Evolutionary conservation across 2,888 invertebrate species (phyloP).

Genomic region (Sturmia bella): DNA sequence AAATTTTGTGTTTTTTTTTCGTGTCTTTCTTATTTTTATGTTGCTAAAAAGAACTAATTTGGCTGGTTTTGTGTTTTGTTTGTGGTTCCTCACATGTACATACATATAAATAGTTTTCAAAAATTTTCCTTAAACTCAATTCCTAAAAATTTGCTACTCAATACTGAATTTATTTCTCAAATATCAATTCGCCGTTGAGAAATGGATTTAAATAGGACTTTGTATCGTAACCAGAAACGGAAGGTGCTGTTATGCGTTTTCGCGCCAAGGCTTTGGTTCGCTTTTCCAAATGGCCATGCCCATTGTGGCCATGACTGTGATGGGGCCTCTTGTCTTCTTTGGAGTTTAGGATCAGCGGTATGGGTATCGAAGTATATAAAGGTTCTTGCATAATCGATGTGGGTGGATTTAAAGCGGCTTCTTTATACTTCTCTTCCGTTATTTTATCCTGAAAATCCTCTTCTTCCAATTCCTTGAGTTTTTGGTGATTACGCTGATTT

Average conservation of each 20-base stretch:
- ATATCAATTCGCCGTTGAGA: slow-evolving; percentile 78
- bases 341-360: slow-evolving; percentile 78
- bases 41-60: slow-evolving; percentile 68
- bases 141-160: slow-evolving; percentile 22
- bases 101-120: slow-evolving; percentile 32
- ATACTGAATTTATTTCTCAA: slow-evolving; percentile 75
- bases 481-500: slow-evolving; percentile 68
- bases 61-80: slow-evolving; percentile 53
- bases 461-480: slow-evolving; percentile 58
- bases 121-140: slow-evolving; percentile 46
- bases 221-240: slow-evolving; percentile 76
- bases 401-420: slow-evolving; percentile 76
- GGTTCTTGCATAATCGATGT: slow-evolving; percentile 74
- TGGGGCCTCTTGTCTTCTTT: slow-evolving; percentile 77
- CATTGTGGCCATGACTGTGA: slow-evolving; percentile 57
- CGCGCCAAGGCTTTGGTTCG: slow-evolving; percentile 73
- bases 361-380: slow-evolving; percentile 78
- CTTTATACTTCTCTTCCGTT: slow-evolving; percentile 70
- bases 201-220: slow-evolving; percentile 79
- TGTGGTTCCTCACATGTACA: slow-evolving; percentile 1
- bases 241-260: slow-evolving; percentile 75
- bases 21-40: slow-evolving; percentile 3
- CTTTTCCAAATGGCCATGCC: slow-evolving; percentile 70
- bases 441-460: slow-evolving; percentile 47
- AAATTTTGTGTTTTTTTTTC: slow-evolving; percentile 14